A percentile compares a stretch with the other conserved stretches of the same genome.
Evolutionary conservation across 2,113 vertebrate species (phyloP).

Genomic region (Sinocyclocheilus rhinocerous): DNA sequence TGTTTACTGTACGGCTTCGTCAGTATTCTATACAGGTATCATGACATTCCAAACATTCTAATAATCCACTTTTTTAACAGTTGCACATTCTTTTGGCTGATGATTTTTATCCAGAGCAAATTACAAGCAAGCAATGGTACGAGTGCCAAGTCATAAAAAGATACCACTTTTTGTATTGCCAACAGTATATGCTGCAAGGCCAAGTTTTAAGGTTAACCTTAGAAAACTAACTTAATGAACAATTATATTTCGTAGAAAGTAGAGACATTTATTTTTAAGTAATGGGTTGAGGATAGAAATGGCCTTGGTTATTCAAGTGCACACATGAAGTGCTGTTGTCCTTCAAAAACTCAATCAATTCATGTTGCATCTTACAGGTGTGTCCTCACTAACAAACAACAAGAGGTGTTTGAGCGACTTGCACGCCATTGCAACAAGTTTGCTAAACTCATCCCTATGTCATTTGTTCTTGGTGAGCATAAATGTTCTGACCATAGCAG

Average conservation of each 20-base stretch:
- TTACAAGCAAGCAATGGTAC: not conserved
- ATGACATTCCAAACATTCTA: not conserved
- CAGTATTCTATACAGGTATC: constrained; percentile 81
- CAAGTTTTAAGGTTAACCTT: no score
- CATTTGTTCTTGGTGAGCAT: constrained; percentile 83
- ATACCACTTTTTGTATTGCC: no score
- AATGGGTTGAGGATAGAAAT: no score
- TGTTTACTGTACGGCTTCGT: constrained; percentile 76
- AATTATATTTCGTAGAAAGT: no score
- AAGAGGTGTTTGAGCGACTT: constrained; percentile 77
- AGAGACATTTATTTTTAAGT: no score
- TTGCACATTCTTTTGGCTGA: not conserved
- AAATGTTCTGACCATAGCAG: not conserved
- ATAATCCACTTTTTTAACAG: not conserved
- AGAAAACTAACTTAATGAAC: no score
- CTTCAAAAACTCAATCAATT: not conserved
- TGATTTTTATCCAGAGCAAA: not conserved
- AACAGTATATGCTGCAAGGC: no score
- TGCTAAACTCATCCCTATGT: constrained; percentile 83
- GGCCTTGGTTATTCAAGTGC: not conserved
- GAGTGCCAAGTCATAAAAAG: no score
- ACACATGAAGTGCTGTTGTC: no score
- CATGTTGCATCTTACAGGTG: constrained; percentile 64
- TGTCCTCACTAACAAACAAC: constrained; percentile 78
- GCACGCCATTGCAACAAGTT: constrained; percentile 84